A percentile compares a stretch with the other conserved stretches of the same genome.
phyloP scores from a whole-genome alignment of 2,888 invertebrate species.

The Caradrina clavipalpis region DNA sequence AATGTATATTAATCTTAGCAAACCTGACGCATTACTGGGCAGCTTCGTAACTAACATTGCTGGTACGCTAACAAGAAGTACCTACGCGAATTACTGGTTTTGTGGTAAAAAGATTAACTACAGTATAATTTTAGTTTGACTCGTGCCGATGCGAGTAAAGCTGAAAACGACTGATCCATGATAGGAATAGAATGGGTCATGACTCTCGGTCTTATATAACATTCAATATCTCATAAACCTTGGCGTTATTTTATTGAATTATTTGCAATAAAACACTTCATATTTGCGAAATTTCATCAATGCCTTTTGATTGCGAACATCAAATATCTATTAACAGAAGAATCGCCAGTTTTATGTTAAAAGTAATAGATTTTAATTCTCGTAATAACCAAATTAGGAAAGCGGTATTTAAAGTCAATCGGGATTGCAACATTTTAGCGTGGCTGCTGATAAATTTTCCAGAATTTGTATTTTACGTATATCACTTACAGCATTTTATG shows the following conservation, averaged over 20 bases:
- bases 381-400: constrained; percentile 41
- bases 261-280: constrained; percentile 50
- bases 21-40: too few species aligned
- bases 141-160: not conserved
- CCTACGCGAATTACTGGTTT: too few species aligned
- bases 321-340: constrained; percentile 38
- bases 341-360: constrained; percentile 39
- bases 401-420: constrained; percentile 9
- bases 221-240: constrained; percentile 43
- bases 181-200: not conserved
- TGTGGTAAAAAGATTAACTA: not conserved
- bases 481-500: constrained; percentile 17
- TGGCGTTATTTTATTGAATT: constrained; percentile 40
- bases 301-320: constrained; percentile 50
- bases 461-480: not conserved
- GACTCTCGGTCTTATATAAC: not conserved
- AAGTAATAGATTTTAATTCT: constrained; percentile 41
- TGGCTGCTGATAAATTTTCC: not conserved
- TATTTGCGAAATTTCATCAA: constrained; percentile 51
- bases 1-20: too few species aligned
- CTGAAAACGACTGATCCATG: not conserved
- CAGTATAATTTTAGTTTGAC: not conserved
- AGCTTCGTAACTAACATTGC: too few species aligned
- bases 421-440: constrained; percentile 13
- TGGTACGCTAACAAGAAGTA: too few species aligned